Evolutionary conservation across 2,888 invertebrate species (phyloP).

Genomic region (Euproctis similis): DNA sequence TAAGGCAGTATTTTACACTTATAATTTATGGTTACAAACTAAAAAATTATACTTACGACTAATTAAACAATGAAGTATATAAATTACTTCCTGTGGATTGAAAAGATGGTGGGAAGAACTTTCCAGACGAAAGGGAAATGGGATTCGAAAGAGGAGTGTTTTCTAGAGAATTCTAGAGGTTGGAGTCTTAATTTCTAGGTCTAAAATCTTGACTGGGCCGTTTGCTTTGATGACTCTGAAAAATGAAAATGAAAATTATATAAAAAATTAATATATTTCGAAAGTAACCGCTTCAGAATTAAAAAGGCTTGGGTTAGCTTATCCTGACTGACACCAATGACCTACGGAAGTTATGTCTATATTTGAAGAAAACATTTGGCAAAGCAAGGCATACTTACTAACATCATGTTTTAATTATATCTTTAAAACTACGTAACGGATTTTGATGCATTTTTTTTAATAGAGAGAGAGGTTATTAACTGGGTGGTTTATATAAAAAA

Average conservation of each 20-base stretch:
- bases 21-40: conserved; percentile 16
- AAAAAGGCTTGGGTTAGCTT: too few species aligned
- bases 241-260: conserved; percentile 11
- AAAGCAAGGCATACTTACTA: too few species aligned
- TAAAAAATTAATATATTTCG: too few species aligned
- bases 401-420: too few species aligned
- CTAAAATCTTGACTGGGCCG: conserved; percentile 43
- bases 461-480: too few species aligned
- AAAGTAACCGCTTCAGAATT: too few species aligned
- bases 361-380: too few species aligned
- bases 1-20: conserved; percentile 30
- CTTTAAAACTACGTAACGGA: too few species aligned
- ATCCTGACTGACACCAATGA: too few species aligned
- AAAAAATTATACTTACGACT: conserved; percentile 36
- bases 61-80: conserved; percentile 31
- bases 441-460: too few species aligned
- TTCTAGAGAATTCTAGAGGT: conserved; percentile 18
- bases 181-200: conserved; percentile 44
- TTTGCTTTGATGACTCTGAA: conserved; percentile 42
- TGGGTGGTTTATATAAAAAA: too few species aligned
- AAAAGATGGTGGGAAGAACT: conserved; percentile 32
- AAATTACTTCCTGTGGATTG: conserved; percentile 26
- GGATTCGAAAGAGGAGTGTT: conserved; percentile 17
- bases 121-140: conserved; percentile 17
- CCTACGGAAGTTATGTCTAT: too few species aligned